These are phyloP conservation scores for Scytalopus superciliaris DNA, from an alignment of 2,113 vertebrate species.

Conservation along the genomic window DNA sequence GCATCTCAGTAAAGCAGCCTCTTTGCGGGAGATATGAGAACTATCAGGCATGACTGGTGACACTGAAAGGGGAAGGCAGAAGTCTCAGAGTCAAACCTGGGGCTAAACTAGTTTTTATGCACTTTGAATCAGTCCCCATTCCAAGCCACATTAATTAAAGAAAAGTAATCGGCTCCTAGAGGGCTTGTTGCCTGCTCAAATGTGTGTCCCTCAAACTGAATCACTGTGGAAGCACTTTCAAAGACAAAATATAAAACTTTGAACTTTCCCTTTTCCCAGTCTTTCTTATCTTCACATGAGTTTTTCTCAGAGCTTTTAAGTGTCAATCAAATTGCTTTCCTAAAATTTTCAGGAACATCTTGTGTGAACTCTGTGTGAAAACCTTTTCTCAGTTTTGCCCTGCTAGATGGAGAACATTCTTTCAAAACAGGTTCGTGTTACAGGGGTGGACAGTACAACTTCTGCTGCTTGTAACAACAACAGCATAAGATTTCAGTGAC, in stretches of 20 bases:
- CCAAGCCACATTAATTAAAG: not conserved
- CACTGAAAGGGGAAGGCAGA: not conserved
- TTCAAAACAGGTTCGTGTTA: not conserved
- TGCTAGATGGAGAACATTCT: not conserved
- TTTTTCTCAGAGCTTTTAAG: not conserved
- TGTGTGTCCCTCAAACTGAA: not conserved
- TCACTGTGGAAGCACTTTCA: not conserved
- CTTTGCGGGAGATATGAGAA: not conserved
- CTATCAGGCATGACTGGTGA: not conserved
- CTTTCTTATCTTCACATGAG: not conserved
- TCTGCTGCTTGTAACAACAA: not conserved
- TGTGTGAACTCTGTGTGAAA: not conserved
- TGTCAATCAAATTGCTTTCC: not conserved
- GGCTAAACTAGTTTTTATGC: not conserved
- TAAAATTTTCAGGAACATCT: not conserved
- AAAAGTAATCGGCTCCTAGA: not conserved
- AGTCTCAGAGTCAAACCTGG: not conserved
- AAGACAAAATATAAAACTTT: not conserved
- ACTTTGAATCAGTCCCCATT: not conserved
- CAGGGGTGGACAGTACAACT: not conserved
- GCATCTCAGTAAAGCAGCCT: not conserved
- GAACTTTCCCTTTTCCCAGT: not conserved
- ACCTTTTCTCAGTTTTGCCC: not conserved
- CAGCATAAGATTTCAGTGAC: not conserved
- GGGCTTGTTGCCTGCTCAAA: not conserved